Evolutionary conservation across 2,797 vertebrate genomes (phyloP).

Genomic region (Todus mexicanus): DNA sequence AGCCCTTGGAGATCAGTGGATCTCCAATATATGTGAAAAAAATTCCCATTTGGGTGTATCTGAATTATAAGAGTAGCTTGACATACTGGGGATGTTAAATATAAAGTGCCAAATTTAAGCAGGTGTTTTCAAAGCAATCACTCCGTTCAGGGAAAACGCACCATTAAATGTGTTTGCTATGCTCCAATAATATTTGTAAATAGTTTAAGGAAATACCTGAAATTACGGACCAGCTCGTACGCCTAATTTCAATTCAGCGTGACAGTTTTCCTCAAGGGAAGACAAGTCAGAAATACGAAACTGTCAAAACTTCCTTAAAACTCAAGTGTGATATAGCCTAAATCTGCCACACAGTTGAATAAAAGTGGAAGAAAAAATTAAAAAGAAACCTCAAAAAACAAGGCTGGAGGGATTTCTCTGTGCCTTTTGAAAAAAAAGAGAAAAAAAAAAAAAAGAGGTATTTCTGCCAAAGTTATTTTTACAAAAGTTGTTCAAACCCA

Average conservation of each 20-base stretch:
- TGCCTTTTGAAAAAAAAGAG: not conserved
- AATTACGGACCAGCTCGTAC: not conserved
- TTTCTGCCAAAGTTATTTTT: conserved; percentile 1
- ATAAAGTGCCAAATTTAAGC: not conserved
- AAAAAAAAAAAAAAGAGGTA: not conserved
- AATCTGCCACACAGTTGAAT: not conserved
- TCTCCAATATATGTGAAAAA: not conserved
- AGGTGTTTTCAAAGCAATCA: not conserved
- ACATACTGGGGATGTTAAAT: not conserved
- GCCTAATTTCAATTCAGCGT: not conserved
- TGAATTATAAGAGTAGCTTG: not conserved
- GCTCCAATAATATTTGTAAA: not conserved
- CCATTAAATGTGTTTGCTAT: not conserved
- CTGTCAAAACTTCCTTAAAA: conserved; percentile 8
- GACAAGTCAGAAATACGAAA: not conserved
- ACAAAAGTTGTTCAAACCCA: not conserved
- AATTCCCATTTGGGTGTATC: not conserved
- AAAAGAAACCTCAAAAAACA: not conserved
- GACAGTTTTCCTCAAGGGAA: not conserved
- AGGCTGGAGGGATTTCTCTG: not conserved
- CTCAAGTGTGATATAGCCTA: not conserved
- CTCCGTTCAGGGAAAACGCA: not conserved
- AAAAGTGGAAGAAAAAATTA: not conserved
- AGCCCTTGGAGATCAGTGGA: not conserved
- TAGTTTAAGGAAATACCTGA: conserved; percentile 9